Evolutionary conservation across 2,888 invertebrate species (phyloP).

Genomic region (Pogonocherus hispidulus): DNA sequence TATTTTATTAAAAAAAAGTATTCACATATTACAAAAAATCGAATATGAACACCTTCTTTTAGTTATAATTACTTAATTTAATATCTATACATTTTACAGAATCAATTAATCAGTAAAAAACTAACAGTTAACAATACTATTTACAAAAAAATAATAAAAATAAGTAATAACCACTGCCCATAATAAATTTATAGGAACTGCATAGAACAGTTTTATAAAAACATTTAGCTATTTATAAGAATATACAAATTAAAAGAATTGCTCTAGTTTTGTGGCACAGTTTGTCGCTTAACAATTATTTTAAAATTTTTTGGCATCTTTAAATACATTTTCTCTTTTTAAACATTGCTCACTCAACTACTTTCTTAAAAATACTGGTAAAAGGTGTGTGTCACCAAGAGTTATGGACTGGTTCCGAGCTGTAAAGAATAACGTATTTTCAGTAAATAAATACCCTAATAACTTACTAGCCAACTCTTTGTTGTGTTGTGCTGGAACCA

Average conservation of each 20-base stretch:
- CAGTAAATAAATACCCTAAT: no score
- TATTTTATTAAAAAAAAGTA: conserved; percentile 16
- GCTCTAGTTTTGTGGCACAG: conserved; percentile 33
- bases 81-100: conserved; percentile 28
- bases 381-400: no score
- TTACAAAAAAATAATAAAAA: conserved; percentile 35
- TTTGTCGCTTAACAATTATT: conserved; percentile 34
- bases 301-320: conserved; percentile 33
- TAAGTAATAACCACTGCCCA: conserved; percentile 37
- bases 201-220: conserved; percentile 28
- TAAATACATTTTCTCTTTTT: background rate
- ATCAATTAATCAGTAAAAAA: conserved; percentile 32
- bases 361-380: no score
- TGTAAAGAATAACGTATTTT: no score
- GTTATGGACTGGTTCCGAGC: no score
- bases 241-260: conserved; percentile 38
- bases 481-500: no score
- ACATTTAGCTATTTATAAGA: conserved; percentile 34
- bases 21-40: conserved; percentile 24
- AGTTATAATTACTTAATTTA: conserved; percentile 18
- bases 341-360: background rate
- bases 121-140: conserved; percentile 40
- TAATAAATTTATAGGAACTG: conserved; percentile 36
- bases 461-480: no score
- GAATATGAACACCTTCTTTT: conserved; percentile 23